Evolutionary conservation across 2,113 vertebrate species (phyloP), one percentile per base, ranked within the genome.

Genomic region (Myodes glareolus): DNA sequence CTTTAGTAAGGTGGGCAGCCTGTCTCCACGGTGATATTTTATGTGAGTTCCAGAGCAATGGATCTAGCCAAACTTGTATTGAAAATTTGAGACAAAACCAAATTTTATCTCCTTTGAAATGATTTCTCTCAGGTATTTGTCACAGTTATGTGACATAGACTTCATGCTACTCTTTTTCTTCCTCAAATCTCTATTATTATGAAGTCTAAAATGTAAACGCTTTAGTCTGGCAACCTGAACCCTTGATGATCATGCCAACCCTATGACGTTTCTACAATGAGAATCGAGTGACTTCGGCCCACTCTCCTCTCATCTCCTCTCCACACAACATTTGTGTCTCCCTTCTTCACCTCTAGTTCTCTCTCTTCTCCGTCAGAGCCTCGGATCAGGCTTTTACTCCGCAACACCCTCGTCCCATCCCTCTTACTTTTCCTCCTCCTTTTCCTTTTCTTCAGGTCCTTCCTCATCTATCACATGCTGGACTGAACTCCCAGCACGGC

Each of bases 201-300:
- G 29, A 31, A 85, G 27, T 84, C 27, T 17, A 89, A 39, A 33
- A 29, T 52, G 36, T 77, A 93, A 70, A 85, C 58, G 39, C 39
- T 55, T 90, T 29, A 31, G 21, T 50, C 52, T 70, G 52, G 21
- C 16, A 25, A 68, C 31, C 42, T 33, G 75, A 75, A 75, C 87
- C 9, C n/a, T 95, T 12, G 4, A 50, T 39, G 65, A 45, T 84
- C 63, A 55, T 25, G 73, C 33, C 73, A 42, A n/a, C 47, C 6
- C 36, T 50, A 67, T 52, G 39, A 7, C 19, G 13, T 82, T 67
- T 87, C 75, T 90, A 33, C 39, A 3, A 25, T 0, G 42, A 36
- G 2, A 13, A n/a, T 7, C 5, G 6, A 1, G 29, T 55, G 31
- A 55, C 31, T 39, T 25, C 52, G 8, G 5, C 12, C 10, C 5